These are phyloP conservation scores for Peromyscus polionotus DNA, from an alignment of 2,113 vertebrate genomes.

Conservation along the genomic window DNA sequence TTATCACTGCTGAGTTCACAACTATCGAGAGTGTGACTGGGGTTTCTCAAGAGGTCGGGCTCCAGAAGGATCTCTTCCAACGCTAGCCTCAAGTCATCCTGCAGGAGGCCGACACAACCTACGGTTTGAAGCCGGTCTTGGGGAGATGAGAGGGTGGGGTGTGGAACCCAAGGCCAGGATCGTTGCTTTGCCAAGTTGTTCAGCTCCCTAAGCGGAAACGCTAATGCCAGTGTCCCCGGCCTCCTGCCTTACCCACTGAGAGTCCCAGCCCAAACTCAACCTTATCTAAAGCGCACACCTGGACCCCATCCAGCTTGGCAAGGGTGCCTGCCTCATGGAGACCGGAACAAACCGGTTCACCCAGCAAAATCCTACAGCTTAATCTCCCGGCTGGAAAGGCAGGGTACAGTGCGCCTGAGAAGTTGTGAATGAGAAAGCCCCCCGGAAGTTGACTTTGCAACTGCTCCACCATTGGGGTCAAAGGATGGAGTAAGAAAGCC, in stretches of 20 bases:
- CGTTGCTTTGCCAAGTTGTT: slow-evolving; percentile 3
- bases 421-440: neutral
- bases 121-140: neutral
- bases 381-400: neutral
- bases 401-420: neutral
- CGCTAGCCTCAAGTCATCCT: neutral
- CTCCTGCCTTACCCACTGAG: neutral
- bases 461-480: neutral
- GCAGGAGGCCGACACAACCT: neutral
- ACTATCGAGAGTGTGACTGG: neutral
- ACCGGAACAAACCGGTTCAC: slow-evolving; percentile 35
- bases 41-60: neutral
- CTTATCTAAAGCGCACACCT: neutral
- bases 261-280: slow-evolving; percentile 10
- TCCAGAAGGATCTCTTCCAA: neutral
- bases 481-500: neutral
- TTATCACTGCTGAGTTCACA: neutral
- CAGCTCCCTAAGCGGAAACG: neutral
- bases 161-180: neutral
- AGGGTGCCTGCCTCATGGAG: neutral
- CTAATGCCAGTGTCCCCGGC: neutral
- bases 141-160: neutral
- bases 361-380: slow-evolving; percentile 31
- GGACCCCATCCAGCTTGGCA: slow-evolving; percentile 28
- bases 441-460: neutral